Evolutionary conservation across 1,140 invertebrate species (phyloP).

Genomic region (Lasioglossum albipes): DNA sequence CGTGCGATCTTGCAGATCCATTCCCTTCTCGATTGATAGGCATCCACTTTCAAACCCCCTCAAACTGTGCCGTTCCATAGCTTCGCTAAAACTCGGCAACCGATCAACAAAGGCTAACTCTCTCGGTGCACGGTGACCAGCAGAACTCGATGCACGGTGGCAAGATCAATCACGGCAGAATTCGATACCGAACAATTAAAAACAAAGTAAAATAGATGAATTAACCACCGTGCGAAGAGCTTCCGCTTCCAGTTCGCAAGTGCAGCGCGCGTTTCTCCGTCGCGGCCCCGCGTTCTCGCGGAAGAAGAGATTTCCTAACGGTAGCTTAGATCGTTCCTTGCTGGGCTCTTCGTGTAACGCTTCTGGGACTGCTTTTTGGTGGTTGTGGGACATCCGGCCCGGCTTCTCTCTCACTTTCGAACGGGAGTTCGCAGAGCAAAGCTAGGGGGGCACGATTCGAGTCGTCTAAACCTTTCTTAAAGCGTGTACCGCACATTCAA

Average conservation of each 20-base stretch:
- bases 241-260: not conserved
- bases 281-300: no score
- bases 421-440: slow-evolving; percentile 15
- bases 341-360: slow-evolving; percentile 49
- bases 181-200: no score
- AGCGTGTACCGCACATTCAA: no score
- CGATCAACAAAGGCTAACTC: no score
- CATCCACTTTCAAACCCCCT: not conserved
- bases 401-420: not conserved
- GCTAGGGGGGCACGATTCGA: no score
- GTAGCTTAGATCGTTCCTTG: slow-evolving; percentile 50
- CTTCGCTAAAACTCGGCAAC: not conserved
- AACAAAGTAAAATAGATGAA: not conserved
- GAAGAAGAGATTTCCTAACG: slow-evolving; percentile 25
- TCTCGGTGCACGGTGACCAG: not conserved
- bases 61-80: not conserved
- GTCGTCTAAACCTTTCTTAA: no score
- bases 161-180: no score
- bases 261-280: not conserved
- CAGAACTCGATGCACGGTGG: slow-evolving; percentile 8
- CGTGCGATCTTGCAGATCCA: slow-evolving; percentile 42
- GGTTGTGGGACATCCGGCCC: slow-evolving; percentile 27
- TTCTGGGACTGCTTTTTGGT: slow-evolving; percentile 57
- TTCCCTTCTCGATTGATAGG: slow-evolving; percentile 16
- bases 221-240: slow-evolving; percentile 18